A percentile compares a stretch with the other conserved stretches of the same genome.
These are phyloP conservation scores for Rapana venosa DNA, from an alignment of 2,888 invertebrate species.

Conservation along the genomic window DNA sequence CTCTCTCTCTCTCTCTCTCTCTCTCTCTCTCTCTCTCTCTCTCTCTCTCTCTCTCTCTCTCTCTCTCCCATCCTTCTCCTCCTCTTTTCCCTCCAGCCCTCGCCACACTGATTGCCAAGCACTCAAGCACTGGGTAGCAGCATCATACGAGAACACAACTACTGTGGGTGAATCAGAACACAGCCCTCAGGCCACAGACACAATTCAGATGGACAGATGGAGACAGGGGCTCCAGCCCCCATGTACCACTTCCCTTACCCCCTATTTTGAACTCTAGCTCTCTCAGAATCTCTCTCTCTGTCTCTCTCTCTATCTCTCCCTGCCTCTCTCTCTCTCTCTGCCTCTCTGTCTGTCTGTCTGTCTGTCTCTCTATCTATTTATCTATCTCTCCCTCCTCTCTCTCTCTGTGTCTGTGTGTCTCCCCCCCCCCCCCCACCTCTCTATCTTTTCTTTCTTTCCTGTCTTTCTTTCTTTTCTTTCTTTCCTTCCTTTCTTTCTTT, in stretches of 20 bases:
- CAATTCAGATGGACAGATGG: no score
- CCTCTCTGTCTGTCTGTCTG: background rate
- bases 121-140: no score
- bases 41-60: background rate
- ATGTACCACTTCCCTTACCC: background rate
- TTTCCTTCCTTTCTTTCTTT: background rate
- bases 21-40: background rate
- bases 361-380: background rate
- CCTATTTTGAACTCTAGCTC: background rate
- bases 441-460: background rate
- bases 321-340: background rate
- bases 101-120: no score
- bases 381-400: background rate
- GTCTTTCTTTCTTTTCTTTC: background rate
- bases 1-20: background rate
- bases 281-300: background rate
- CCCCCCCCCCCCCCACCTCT: background rate
- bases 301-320: background rate
- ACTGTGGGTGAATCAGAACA: no score
- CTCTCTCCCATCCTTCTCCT: background rate
- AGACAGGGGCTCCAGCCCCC: no score
- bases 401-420: no score
- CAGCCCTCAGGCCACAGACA: no score
- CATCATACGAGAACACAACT: no score
- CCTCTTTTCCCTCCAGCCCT: background rate